These are phyloP conservation scores for Astyanax mexicanus DNA, from an alignment of 2,797 vertebrate genomes.

Conservation along the genomic window DNA sequence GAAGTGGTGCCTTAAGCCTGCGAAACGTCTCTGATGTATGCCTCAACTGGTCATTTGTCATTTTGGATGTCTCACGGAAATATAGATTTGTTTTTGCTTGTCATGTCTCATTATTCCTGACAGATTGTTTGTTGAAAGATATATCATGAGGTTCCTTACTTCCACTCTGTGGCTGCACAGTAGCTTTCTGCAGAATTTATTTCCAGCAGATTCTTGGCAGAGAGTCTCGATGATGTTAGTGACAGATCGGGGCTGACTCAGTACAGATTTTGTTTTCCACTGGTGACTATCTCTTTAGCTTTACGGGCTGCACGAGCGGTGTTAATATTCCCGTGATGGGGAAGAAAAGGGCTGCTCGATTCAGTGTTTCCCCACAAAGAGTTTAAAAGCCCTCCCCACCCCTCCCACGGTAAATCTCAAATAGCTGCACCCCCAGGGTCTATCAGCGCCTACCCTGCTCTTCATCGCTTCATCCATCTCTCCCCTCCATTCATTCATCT, in stretches of 20 bases:
- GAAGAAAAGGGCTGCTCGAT: constrained; percentile 10
- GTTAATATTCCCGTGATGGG: background rate
- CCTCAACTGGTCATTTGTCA: background rate
- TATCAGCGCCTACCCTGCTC: constrained; percentile 48
- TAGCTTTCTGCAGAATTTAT: background rate
- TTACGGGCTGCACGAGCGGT: background rate
- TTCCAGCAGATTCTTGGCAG: constrained; percentile 1
- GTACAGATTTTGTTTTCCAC: background rate
- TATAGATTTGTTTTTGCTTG: constrained; percentile 11
- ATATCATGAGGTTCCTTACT: background rate
- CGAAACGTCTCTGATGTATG: background rate
- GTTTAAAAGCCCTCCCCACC: constrained; percentile 32
- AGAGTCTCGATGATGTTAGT: background rate
- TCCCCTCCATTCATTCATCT: constrained; percentile 53
- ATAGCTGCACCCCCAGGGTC: constrained; percentile 52
- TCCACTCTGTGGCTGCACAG: constrained; percentile 3
- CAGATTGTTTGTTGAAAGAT: constrained; percentile 1
- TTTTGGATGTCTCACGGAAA: background rate
- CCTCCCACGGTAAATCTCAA: constrained; percentile 40
- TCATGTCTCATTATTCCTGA: background rate
- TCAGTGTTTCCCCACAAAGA: constrained; percentile 42
- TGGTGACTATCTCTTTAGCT: background rate
- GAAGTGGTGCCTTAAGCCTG: too few relatives aligned
- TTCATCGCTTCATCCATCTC: constrained; percentile 58
- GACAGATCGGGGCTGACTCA: background rate